Evolutionary conservation across 2,113 vertebrate species (phyloP), one percentile per base, ranked within the genome.

Genomic region (Coturnix japonica): DNA sequence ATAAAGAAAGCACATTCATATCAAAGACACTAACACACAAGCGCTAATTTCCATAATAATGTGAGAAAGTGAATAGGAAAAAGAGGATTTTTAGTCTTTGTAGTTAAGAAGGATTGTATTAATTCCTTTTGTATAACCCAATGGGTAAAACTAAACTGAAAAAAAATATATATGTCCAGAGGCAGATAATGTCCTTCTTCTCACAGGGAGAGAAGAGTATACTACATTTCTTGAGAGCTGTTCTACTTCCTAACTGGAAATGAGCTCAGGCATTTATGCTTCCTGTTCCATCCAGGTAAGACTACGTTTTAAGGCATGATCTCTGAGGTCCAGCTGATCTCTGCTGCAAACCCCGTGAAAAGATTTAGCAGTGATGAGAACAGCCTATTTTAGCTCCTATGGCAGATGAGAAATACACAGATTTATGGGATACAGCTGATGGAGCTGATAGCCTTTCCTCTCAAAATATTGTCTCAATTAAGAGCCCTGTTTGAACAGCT

Each of bases 31-130:
- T 79, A 86, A 85, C 31, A 93, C 14, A 53, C 10, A 46, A 94
- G 63, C 5, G 61, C 8, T 30, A 37, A 85, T 90, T 95, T 85
- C 70, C 85, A 69, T 81, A 86, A 86, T 63, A 90, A 89, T 33
- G 49, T 85, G 31, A 80, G 54, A 82, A 95, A 93, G 37, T 35
- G 21, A 80, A 76, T 78, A 22, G 21, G 54, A 46, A 49, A 79
- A 87, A 43, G 22, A 57, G 8, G 13, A n/a, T 74, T 92, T 92
- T 79, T 77, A 61, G 18, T 70, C 44, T 72, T 79, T 67, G 57
- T 74, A 70, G 72, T 85, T 74, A 43, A 87, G 61, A 66, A 67
- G 51, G 35, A 91, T 39, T 85, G 14, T 6, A 64, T 74, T 85
- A 89, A 84, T 63, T 89, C 31, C 19, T 80, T 75, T 82, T 64